Percentiles rank a stretch among this genome's conserved stretches.
Conservation (phyloP, 2,888 invertebrate genomes). For the Druceiella hillmani region DNA sequence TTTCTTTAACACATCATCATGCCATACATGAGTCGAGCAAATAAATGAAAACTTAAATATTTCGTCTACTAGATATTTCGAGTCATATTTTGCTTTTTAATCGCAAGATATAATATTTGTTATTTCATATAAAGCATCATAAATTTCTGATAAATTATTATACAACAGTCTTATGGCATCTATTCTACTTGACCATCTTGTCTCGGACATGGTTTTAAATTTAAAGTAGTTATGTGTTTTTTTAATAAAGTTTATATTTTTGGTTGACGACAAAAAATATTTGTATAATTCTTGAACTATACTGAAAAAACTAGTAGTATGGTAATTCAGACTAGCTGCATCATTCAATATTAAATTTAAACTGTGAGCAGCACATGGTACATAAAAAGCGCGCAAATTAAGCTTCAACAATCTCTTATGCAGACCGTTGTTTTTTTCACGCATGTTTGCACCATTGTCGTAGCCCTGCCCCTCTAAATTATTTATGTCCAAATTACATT, state of each 20-base stretch:
- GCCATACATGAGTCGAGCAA: no score
- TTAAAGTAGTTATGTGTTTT: neutral
- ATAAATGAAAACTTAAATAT: no score
- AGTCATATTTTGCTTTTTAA: no score
- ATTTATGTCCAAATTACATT: neutral
- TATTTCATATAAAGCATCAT: no score
- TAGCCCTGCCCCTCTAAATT: conserved; percentile 1
- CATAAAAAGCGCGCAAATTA: neutral
- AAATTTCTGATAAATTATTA: no score
- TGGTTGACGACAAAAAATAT: neutral
- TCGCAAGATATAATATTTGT: no score
- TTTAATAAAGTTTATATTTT: neutral
- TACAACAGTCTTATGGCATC: no score
- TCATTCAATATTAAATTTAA: neutral
- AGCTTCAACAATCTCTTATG: neutral
- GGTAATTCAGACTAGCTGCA: conserved; percentile 1
- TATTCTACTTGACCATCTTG: no score
- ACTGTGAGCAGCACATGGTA: neutral
- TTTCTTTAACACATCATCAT: no score
- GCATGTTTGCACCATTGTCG: neutral
- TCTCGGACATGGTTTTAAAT: neutral
- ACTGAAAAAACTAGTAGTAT: neutral
- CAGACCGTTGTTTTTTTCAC: neutral
- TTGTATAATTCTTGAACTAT: neutral
- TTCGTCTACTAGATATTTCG: no score